phyloP scores from a whole-genome alignment of 2,797 vertebrate genomes.

The Eurystomus glaucurus region DNA sequence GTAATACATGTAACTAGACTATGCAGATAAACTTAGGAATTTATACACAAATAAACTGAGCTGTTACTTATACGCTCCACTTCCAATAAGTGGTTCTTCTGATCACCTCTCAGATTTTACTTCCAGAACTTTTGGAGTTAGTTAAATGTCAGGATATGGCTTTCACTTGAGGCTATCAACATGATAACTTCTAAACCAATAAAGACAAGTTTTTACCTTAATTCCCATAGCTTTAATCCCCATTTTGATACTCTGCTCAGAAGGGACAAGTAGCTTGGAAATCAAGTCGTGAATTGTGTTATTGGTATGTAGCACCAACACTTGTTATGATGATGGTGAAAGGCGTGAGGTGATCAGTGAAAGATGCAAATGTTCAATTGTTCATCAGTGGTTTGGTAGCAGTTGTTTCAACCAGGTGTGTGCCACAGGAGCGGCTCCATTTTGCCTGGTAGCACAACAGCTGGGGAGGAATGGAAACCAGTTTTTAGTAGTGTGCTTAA shows the following conservation, averaged over 20 bases:
- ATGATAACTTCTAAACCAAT: not conserved
- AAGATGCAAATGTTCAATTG: not conserved
- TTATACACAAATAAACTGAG: not conserved
- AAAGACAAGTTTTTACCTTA: not conserved
- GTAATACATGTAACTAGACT: not conserved
- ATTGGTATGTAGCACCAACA: accelerated
- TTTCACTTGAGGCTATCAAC: not conserved
- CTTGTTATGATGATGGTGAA: not conserved
- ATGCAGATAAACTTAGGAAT: not conserved
- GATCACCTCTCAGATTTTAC: not conserved
- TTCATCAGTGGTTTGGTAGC: not conserved
- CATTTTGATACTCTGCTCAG: not conserved
- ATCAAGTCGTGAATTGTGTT: not conserved
- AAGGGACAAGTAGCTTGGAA: not conserved
- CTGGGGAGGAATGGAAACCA: not conserved
- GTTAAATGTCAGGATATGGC: not conserved
- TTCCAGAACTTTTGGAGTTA: not conserved
- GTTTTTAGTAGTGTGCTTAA: not conserved
- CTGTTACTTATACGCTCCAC: not conserved
- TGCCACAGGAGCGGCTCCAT: no score
- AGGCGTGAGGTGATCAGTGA: not conserved
- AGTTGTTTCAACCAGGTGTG: not conserved
- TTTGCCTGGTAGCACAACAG: not conserved
- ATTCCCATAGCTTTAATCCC: not conserved
- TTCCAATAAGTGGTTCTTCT: not conserved